A percentile compares a stretch with the other conserved stretches of the same genome.
These are phyloP conservation scores for Lagodon rhomboides DNA, from an alignment of 2,797 vertebrate genomes.

Conservation along the genomic window DNA sequence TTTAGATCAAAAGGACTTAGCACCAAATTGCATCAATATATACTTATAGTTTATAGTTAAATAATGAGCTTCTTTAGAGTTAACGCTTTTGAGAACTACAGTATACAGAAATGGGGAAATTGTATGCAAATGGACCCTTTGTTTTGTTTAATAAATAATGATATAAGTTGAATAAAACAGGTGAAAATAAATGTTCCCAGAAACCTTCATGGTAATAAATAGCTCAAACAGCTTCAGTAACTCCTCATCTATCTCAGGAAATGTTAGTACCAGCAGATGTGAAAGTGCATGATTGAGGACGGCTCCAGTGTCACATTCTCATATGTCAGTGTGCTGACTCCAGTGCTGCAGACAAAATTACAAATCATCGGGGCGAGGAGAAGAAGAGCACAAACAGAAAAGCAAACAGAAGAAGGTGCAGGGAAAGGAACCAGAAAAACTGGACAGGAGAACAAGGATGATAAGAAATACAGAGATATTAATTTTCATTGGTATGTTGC, in stretches of 20 bases:
- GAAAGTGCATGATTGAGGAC: constrained; percentile 43
- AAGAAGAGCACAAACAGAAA: constrained; percentile 11
- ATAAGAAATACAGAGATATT: background rate
- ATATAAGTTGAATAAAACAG: constrained; percentile 44
- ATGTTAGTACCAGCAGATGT: constrained; percentile 43
- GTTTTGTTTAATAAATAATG: constrained; percentile 64
- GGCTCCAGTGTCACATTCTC: constrained; percentile 38
- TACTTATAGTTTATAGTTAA: background rate
- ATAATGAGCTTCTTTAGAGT: constrained; percentile 4
- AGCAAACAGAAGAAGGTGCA: background rate
- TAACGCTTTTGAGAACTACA: constrained; percentile 8
- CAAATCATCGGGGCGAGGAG: background rate
- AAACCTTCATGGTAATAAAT: constrained; percentile 27
- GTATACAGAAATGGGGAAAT: background rate
- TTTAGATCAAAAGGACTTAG: background rate
- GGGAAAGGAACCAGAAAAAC: background rate
- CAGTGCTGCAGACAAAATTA: constrained; percentile 46
- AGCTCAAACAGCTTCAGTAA: background rate
- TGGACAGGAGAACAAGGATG: background rate
- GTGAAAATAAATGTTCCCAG: constrained; percentile 19
- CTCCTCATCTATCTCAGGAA: constrained; percentile 18
- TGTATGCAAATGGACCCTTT: constrained; percentile 7
- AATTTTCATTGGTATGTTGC: constrained; percentile 2
- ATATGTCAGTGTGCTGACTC: constrained; percentile 39
- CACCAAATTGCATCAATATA: background rate